Evolutionary conservation across 2,113 vertebrate species (phyloP).

Genomic region (Rafetus swinhoei): DNA sequence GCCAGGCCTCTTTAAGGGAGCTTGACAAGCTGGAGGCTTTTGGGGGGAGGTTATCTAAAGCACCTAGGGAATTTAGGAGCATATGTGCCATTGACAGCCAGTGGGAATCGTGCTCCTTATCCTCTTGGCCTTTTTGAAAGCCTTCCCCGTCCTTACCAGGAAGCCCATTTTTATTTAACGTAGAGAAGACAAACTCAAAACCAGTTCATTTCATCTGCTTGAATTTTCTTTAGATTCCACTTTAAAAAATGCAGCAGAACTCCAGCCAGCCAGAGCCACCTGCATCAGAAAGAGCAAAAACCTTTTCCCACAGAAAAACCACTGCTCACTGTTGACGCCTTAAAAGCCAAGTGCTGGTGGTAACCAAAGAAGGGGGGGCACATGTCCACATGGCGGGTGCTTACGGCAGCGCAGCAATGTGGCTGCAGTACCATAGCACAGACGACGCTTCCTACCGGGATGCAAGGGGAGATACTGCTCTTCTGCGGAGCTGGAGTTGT

Average conservation of each 20-base stretch:
- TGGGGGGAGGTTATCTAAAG: background rate
- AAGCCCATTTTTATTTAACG: slow-evolving; percentile 24
- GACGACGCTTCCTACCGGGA: background rate
- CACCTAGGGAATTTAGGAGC: background rate
- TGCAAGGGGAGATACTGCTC: background rate
- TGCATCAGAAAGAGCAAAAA: background rate
- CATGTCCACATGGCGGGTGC: background rate
- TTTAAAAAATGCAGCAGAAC: background rate
- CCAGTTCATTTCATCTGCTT: slow-evolving; percentile 43
- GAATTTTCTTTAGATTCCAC: slow-evolving; percentile 45
- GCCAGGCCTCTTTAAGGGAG: background rate
- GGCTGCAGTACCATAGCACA: background rate
- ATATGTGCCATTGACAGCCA: background rate
- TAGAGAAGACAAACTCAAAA: slow-evolving; percentile 48
- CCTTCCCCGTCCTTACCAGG: slow-evolving; percentile 24
- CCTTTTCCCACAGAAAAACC: background rate
- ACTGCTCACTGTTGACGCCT: background rate
- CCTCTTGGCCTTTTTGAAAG: background rate
- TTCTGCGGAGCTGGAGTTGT: too few relatives aligned
- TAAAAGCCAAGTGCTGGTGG: background rate
- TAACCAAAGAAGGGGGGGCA: background rate
- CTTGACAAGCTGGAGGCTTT: slow-evolving; percentile 15
- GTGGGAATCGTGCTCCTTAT: background rate
- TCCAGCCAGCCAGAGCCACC: background rate
- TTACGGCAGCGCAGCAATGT: background rate